These are phyloP conservation scores for Orientallactaga sibirica DNA, from an alignment of 2,797 vertebrate species.

Conservation along the genomic window DNA sequence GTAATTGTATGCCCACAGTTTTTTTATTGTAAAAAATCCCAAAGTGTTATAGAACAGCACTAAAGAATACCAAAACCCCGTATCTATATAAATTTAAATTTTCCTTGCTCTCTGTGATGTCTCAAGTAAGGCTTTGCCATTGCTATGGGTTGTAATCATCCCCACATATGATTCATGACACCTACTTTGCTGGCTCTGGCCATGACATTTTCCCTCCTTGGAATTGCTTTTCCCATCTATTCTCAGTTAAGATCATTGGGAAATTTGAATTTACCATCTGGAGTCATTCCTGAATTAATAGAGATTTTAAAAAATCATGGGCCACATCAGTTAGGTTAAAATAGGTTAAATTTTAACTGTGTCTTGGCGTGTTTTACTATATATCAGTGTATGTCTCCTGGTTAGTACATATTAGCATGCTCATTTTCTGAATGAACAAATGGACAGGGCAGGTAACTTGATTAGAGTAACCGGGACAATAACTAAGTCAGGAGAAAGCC, in stretches of 20 bases:
- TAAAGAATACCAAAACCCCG: background rate
- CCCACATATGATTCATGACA: background rate
- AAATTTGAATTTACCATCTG: constrained; percentile 6
- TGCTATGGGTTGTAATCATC: background rate
- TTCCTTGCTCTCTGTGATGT: background rate
- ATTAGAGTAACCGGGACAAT: background rate
- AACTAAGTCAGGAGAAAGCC: background rate
- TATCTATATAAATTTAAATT: constrained; percentile 18
- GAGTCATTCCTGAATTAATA: background rate
- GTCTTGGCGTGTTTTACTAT: no score
- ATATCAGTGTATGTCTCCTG: no score
- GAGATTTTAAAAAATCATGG: constrained; percentile 20
- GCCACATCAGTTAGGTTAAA: background rate
- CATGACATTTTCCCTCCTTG: background rate
- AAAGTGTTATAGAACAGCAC: background rate
- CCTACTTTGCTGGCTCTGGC: background rate
- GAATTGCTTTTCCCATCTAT: background rate
- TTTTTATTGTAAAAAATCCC: background rate
- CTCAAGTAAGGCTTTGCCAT: background rate
- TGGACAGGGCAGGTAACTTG: background rate
- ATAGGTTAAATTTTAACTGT: constrained; percentile 30
- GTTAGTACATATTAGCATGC: background rate
- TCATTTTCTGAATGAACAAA: constrained; percentile 43
- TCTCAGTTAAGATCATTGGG: constrained; percentile 3
- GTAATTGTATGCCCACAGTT: background rate